Evolutionary conservation across 1,140 invertebrate genomes (phyloP).

Genomic region (Sitodiplosis mosellana): DNA sequence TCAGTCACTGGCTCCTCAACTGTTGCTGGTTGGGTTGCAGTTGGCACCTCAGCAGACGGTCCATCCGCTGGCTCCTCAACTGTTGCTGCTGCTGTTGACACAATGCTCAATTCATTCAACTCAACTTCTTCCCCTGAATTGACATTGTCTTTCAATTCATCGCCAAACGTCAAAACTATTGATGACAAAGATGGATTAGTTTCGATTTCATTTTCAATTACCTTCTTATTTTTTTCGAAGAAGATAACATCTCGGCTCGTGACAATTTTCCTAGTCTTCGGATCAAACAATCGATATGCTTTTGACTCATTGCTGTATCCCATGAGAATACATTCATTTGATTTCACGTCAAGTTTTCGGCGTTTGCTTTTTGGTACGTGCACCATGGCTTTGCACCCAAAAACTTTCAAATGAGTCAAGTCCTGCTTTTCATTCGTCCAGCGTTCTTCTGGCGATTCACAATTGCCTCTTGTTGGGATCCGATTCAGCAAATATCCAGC

Average conservation of each 20-base stretch:
- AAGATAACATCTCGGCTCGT: slow-evolving; percentile 15
- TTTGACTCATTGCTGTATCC: slow-evolving; percentile 16
- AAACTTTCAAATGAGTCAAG: slow-evolving; percentile 12
- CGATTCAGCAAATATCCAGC: slow-evolving; percentile 23
- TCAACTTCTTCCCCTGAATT: neutral
- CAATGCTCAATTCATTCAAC: neutral
- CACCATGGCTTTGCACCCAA: slow-evolving; percentile 23
- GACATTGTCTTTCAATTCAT: neutral
- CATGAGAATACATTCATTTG: slow-evolving; percentile 15
- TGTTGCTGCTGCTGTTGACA: too few species aligned
- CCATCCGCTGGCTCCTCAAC: too few species aligned
- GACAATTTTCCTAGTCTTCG: slow-evolving; percentile 10
- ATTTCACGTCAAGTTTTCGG: slow-evolving; percentile 15
- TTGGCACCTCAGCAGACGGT: too few species aligned
- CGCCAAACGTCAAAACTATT: neutral
- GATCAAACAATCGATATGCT: slow-evolving; percentile 15
- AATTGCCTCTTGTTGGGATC: slow-evolving; percentile 15
- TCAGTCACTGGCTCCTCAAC: too few species aligned
- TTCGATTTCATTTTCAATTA: neutral
- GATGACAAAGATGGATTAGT: neutral
- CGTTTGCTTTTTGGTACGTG: slow-evolving; percentile 19
- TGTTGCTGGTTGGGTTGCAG: too few species aligned
- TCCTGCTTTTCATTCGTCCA: slow-evolving; percentile 12
- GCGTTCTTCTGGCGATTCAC: slow-evolving; percentile 10
- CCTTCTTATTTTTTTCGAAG: slow-evolving; percentile 10